Evolutionary conservation across 2,113 vertebrate genomes (phyloP).

Genomic region (cat (Felis catus)): DNA sequence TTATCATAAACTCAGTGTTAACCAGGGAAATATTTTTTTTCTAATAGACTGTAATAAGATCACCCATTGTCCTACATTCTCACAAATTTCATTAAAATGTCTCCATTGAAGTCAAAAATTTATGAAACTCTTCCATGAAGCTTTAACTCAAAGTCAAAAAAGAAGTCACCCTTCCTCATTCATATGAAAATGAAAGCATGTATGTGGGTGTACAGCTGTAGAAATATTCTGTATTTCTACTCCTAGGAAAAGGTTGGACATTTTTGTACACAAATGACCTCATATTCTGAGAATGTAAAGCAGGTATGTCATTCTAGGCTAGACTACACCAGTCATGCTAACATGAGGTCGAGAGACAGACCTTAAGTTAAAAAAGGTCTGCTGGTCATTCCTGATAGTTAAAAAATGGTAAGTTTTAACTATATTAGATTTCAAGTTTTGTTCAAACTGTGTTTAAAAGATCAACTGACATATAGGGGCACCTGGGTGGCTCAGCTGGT

Average conservation of each 20-base stretch:
- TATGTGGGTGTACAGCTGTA: not conserved
- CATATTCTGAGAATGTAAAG: constrained; percentile 23
- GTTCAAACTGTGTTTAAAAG: not conserved
- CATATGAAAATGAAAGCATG: not conserved
- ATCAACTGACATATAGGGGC: not conserved
- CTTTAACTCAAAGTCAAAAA: not conserved
- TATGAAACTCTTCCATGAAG: not conserved
- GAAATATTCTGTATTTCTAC: constrained; percentile 1
- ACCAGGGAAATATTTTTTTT: not conserved
- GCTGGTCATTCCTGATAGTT: not conserved
- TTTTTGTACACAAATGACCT: constrained; percentile 31
- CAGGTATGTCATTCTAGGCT: not conserved
- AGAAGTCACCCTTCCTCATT: not conserved
- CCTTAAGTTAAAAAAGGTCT: not conserved
- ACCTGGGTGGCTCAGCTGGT: too few relatives aligned
- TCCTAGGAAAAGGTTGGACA: not conserved
- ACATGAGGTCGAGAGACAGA: not conserved
- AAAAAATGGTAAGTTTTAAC: not conserved
- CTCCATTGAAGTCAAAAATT: not conserved
- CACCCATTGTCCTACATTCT: not conserved
- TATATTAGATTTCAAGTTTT: not conserved
- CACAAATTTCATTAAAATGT: constrained; percentile 25
- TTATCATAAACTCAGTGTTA: constrained; percentile 5
- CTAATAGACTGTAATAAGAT: not conserved
- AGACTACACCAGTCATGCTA: not conserved